Evolutionary conservation across 2,113 vertebrate genomes (phyloP).

Genomic region (Collichthys lucidus): DNA sequence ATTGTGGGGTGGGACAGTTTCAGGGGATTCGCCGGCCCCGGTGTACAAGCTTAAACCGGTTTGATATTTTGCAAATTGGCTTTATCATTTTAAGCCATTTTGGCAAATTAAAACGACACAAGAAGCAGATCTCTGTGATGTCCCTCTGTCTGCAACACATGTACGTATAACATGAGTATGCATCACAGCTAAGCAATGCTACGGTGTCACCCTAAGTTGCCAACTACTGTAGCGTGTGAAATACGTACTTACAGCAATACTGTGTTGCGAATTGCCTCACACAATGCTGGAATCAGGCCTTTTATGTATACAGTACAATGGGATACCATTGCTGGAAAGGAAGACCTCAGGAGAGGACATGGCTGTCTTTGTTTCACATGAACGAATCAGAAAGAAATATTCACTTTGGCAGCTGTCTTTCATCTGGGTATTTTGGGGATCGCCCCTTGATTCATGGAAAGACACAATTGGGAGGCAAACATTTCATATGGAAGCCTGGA

Average conservation of each 20-base stretch:
- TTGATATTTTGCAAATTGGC: no score
- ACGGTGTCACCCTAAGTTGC: no score
- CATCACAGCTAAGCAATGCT: no score
- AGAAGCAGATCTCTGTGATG: no score
- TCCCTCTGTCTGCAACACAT: no score
- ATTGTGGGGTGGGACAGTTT: no score
- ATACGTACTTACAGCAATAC: not conserved
- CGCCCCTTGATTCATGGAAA: not conserved
- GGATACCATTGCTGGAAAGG: not conserved
- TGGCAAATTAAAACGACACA: no score
- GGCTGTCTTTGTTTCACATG: not conserved
- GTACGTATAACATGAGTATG: no score
- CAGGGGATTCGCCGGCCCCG: no score
- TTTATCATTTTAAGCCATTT: no score
- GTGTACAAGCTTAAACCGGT: no score
- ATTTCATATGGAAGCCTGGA: conserved; percentile 3
- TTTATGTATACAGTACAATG: not conserved
- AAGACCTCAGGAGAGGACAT: not conserved
- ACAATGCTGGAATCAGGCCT: conserved; percentile 15
- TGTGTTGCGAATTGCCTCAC: not conserved
- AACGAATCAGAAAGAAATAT: conserved; percentile 30
- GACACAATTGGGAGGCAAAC: conserved; percentile 19
- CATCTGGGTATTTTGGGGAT: conserved; percentile 17
- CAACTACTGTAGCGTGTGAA: no score
- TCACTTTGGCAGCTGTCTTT: conserved; percentile 39